Evolutionary conservation across 2,797 vertebrate genomes (phyloP).

Genomic region (Sardinella longiceps): DNA sequence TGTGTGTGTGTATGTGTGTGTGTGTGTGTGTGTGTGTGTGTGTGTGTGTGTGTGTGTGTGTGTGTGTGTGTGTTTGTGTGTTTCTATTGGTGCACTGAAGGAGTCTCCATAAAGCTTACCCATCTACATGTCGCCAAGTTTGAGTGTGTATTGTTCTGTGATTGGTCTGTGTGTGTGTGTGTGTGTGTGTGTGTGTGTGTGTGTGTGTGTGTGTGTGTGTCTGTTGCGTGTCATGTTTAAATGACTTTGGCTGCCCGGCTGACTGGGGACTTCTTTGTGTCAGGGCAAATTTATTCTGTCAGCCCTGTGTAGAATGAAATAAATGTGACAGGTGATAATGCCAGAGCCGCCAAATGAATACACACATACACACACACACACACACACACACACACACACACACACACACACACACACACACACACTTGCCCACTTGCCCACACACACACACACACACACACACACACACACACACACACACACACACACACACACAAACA

Average conservation of each 20-base stretch:
- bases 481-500: too few species aligned
- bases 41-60: neutral
- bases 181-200: conserved; percentile 27
- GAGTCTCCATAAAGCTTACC: neutral
- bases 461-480: neutral
- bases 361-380: neutral
- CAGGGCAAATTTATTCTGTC: neutral
- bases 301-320: neutral
- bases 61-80: neutral
- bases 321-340: neutral
- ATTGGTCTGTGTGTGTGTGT: neutral
- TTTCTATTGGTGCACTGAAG: neutral
- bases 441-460: neutral
- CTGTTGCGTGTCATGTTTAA: neutral
- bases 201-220: conserved; percentile 28
- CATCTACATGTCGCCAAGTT: conserved; percentile 17
- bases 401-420: neutral
- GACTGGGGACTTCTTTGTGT: conserved; percentile 6
- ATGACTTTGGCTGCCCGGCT: neutral
- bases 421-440: neutral
- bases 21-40: neutral
- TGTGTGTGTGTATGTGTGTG: conserved; percentile 34
- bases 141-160: conserved; percentile 28
- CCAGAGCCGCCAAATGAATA: neutral
- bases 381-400: neutral